Conservation (phyloP, 2,113 vertebrate species). For the Actenoides hombroni region DNA sequence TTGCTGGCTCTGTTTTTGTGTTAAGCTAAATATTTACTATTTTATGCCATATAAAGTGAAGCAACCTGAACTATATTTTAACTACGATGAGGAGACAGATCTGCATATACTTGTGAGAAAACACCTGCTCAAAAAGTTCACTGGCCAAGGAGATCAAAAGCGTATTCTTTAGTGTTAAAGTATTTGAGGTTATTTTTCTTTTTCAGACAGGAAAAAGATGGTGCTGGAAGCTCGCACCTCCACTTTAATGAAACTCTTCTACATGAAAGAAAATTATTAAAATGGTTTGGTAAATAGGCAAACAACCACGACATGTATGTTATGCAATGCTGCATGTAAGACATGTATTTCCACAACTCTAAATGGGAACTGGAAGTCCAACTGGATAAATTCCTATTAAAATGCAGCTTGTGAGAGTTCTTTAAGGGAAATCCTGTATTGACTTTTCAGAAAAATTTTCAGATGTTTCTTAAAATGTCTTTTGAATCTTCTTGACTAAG, state of each 20-base stretch:
- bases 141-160: background rate
- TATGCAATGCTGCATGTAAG: background rate
- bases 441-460: background rate
- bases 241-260: background rate
- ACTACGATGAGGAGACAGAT: background rate
- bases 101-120: background rate
- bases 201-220: background rate
- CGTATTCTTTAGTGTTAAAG: background rate
- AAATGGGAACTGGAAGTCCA: background rate
- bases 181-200: background rate
- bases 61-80: background rate
- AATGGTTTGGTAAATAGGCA: background rate
- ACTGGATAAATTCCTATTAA: background rate
- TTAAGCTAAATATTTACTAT: background rate
- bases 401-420: background rate
- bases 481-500: background rate
- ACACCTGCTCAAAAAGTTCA: background rate
- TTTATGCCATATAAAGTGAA: background rate
- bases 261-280: background rate
- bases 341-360: background rate
- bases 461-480: background rate
- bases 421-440: background rate
- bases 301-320: fast-evolving
- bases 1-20: background rate
- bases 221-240: background rate